Evolutionary conservation across 2,113 vertebrate species (phyloP).

Genomic region (Phoenicopterus ruber): DNA sequence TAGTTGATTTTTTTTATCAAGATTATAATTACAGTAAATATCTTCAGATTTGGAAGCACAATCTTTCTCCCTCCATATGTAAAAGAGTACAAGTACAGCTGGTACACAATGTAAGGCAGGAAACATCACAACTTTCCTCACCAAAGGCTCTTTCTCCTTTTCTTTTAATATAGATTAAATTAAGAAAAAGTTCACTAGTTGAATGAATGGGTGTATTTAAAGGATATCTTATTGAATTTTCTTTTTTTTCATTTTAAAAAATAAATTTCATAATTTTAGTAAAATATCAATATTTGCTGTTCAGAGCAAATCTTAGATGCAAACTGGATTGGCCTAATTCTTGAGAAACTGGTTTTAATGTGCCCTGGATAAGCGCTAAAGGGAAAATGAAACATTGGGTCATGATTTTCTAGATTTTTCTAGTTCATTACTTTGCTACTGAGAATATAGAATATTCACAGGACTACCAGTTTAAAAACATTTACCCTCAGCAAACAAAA

Average conservation of each 20-base stretch:
- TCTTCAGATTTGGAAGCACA: not conserved
- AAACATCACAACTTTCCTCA: not conserved
- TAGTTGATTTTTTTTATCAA: not conserved
- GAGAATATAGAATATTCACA: not conserved
- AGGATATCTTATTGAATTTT: not conserved
- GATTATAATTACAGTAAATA: not conserved
- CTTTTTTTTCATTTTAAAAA: not conserved
- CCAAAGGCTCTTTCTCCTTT: not conserved
- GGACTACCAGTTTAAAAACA: not conserved
- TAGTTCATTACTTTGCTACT: not conserved
- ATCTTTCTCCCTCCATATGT: not conserved
- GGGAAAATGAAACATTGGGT: not conserved
- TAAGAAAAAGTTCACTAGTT: not conserved
- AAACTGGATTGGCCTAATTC: not conserved
- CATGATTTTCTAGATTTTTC: not conserved
- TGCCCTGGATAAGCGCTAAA: not conserved
- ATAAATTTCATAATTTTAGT: not conserved
- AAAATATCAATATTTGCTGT: not conserved
- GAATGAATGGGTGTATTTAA: not conserved
- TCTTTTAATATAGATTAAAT: not conserved
- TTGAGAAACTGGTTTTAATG: not conserved
- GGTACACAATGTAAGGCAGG: not conserved
- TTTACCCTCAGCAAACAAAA: not conserved
- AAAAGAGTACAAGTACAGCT: accelerated
- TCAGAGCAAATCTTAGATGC: not conserved